Evolutionary conservation across 2,797 vertebrate species (phyloP).

Genomic region (Leptoclinus maculatus): DNA sequence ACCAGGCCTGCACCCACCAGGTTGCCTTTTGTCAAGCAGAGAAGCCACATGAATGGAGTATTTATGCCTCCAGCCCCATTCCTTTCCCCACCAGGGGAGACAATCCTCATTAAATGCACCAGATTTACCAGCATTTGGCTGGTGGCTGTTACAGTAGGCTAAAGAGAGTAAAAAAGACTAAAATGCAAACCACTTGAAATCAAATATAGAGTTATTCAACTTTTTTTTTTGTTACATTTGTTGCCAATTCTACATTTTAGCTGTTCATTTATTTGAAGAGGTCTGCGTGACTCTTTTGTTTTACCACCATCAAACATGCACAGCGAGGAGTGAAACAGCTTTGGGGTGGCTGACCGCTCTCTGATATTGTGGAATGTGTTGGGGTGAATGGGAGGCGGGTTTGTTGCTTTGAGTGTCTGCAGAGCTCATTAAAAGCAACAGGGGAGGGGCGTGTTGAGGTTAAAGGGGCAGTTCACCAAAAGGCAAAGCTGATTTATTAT

Average conservation of each 20-base stretch:
- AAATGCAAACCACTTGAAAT: background rate
- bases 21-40: slow-evolving; percentile 46
- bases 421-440: slow-evolving; percentile 66
- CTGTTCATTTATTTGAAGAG: background rate
- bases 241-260: background rate
- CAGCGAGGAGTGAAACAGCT: slow-evolving; percentile 2
- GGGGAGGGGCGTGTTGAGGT: slow-evolving; percentile 49
- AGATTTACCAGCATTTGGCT: slow-evolving; percentile 24
- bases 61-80: slow-evolving; percentile 15
- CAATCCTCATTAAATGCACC: slow-evolving; percentile 40
- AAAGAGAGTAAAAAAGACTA: background rate
- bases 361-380: slow-evolving; percentile 73
- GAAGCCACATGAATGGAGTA: slow-evolving; percentile 31
- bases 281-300: background rate
- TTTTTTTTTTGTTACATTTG: no score
- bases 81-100: slow-evolving; percentile 13
- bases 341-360: slow-evolving; percentile 37
- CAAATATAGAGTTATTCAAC: background rate
- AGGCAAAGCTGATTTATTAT: slow-evolving; percentile 18
- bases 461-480: slow-evolving; percentile 63
- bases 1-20: slow-evolving; percentile 36
- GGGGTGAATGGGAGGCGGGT: slow-evolving; percentile 68
- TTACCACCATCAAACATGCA: slow-evolving; percentile 3
- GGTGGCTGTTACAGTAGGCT: slow-evolving; percentile 8
- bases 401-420: slow-evolving; percentile 55